Conservation (phyloP, 2,113 vertebrate genomes). For the Helogale parvula region DNA sequence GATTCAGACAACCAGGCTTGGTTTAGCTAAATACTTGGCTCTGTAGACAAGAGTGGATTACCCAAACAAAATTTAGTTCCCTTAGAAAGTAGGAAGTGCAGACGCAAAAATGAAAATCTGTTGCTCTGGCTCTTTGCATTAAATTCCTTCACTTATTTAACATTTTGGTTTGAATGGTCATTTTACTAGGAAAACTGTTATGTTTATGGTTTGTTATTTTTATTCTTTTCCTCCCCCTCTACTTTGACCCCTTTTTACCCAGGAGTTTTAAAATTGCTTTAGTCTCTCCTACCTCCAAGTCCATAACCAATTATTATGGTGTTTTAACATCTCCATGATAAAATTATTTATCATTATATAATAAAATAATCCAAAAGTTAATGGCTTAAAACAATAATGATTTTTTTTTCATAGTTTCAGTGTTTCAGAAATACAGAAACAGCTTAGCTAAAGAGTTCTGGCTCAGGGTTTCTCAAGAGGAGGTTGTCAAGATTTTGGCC, state of each 20-base stretch:
- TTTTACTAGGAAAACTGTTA: background rate
- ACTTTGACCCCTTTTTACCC: background rate
- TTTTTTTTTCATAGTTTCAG: background rate
- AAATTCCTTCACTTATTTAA: background rate
- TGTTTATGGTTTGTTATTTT: background rate
- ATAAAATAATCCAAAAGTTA: background rate
- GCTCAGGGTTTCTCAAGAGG: background rate
- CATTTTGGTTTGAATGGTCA: background rate
- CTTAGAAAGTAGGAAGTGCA: background rate
- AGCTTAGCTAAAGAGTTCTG: background rate
- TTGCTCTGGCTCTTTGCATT: background rate
- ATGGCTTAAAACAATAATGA: background rate
- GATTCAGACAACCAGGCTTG: background rate
- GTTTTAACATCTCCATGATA: background rate
- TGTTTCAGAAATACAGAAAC: background rate
- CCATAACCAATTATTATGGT: background rate
- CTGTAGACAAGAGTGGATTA: background rate
- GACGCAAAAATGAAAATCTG: background rate
- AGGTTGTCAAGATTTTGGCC: background rate
- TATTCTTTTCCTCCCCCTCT: background rate
- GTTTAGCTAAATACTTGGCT: background rate
- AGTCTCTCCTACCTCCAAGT: background rate
- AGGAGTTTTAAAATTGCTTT: background rate
- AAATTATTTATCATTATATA: background rate
- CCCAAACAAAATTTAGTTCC: slow-evolving; percentile 5